phyloP scores from a whole-genome alignment of 1,140 invertebrate species.

The Cydia strobilella region DNA sequence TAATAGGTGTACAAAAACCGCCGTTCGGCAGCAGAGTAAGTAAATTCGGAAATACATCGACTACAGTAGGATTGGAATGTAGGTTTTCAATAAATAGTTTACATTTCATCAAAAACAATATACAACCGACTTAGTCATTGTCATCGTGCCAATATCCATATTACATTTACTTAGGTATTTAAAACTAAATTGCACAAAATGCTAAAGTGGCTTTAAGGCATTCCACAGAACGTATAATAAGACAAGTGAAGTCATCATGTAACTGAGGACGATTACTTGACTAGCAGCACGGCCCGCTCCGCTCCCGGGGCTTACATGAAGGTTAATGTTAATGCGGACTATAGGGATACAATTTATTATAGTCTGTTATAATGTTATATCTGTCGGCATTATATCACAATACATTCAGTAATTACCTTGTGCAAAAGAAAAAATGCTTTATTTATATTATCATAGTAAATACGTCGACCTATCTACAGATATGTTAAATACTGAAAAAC shows the following conservation, averaged over 20 bases:
- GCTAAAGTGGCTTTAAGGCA: neutral
- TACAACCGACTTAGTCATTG: slow-evolving; percentile 15
- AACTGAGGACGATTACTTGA: neutral
- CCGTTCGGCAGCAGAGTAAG: slow-evolving; percentile 34
- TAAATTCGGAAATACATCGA: slow-evolving; percentile 25
- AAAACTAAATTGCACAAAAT: neutral
- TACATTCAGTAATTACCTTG: neutral
- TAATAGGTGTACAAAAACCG: slow-evolving; percentile 65
- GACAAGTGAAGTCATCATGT: neutral
- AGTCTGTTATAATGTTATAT: neutral
- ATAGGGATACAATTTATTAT: neutral
- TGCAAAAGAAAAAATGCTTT: neutral
- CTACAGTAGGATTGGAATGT: slow-evolving; percentile 19
- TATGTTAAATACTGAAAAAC: neutral
- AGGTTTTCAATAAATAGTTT: slow-evolving; percentile 20
- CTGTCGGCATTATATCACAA: neutral
- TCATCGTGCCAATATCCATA: slow-evolving; percentile 18
- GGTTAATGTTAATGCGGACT: neutral
- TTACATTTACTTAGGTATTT: neutral
- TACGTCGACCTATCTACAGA: neutral
- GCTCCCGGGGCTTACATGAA: neutral
- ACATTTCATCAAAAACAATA: slow-evolving; percentile 28
- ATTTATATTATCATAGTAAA: neutral
- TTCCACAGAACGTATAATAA: neutral
- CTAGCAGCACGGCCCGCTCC: neutral